Conservation (phyloP, 1,140 invertebrate species). For the Callitettix versicolor region DNA sequence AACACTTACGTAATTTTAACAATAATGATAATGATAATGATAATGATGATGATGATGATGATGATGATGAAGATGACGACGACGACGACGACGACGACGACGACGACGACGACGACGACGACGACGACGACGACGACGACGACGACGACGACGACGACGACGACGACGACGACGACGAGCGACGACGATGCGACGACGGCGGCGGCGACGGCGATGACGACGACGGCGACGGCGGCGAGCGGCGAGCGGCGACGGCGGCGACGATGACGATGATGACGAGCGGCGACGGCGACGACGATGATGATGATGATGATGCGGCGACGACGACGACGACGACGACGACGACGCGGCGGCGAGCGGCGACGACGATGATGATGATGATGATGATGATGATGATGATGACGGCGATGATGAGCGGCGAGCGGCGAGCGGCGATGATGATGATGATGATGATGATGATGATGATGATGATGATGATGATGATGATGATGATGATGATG, state of each 20-base stretch:
- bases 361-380: neutral
- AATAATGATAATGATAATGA: slow-evolving; percentile 6
- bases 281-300: too few species aligned
- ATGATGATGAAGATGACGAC: slow-evolving; percentile 1
- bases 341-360: neutral
- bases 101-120: slow-evolving; percentile 6
- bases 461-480: slow-evolving; percentile 3
- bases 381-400: neutral
- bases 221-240: too few species aligned
- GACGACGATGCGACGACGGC: too few species aligned
- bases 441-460: slow-evolving; percentile 1
- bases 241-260: too few species aligned
- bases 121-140: neutral
- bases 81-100: slow-evolving; percentile 5
- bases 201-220: neutral
- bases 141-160: slow-evolving; percentile 4
- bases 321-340: neutral
- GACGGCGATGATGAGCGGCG: neutral
- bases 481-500: slow-evolving; percentile 2
- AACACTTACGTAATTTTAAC: too few species aligned
- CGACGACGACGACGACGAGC: slow-evolving; percentile 5
- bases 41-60: neutral
- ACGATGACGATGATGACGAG: slow-evolving; percentile 1
- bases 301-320: too few species aligned
- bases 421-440: neutral